Evolutionary conservation across 2,888 invertebrate genomes (phyloP).

Genomic region (Catocala nupta): DNA sequence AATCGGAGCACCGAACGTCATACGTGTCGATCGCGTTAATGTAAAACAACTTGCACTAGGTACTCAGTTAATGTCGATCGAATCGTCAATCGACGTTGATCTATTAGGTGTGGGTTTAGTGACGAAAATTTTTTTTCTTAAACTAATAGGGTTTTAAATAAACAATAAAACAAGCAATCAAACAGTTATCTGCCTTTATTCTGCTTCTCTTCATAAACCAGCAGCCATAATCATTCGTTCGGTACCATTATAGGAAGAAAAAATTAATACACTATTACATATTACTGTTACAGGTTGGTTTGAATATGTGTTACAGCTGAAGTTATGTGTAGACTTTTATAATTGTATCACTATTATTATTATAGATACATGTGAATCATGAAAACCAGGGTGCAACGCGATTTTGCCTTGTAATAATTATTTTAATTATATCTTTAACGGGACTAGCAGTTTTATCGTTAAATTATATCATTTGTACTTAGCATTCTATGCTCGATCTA

Average conservation of each 20-base stretch:
- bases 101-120: too few relatives aligned
- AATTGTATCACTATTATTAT: slow-evolving; percentile 83
- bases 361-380: slow-evolving; percentile 83
- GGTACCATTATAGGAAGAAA: slow-evolving; percentile 87
- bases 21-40: too few relatives aligned
- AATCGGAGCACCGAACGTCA: too few relatives aligned
- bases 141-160: too few relatives aligned
- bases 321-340: slow-evolving; percentile 83
- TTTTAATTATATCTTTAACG: slow-evolving; percentile 72
- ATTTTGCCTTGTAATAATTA: slow-evolving; percentile 72
- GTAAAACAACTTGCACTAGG: too few relatives aligned
- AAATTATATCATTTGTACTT: slow-evolving; percentile 86
- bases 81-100: too few relatives aligned
- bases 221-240: slow-evolving; percentile 86
- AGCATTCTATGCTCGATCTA: slow-evolving; percentile 82
- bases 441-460: slow-evolving; percentile 84
- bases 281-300: slow-evolving; percentile 84
- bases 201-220: slow-evolving; percentile 82
- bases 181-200: slow-evolving; percentile 88
- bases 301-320: slow-evolving; percentile 86
- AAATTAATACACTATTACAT: slow-evolving; percentile 86
- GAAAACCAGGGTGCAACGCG: slow-evolving; percentile 86
- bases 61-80: too few relatives aligned
- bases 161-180: slow-evolving; percentile 80
- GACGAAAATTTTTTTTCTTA: too few relatives aligned